A percentile compares a stretch with the other conserved stretches of the same genome.
These are phyloP conservation scores for Calcarius ornatus DNA, from an alignment of 2,113 vertebrate genomes.

Conservation along the genomic window DNA sequence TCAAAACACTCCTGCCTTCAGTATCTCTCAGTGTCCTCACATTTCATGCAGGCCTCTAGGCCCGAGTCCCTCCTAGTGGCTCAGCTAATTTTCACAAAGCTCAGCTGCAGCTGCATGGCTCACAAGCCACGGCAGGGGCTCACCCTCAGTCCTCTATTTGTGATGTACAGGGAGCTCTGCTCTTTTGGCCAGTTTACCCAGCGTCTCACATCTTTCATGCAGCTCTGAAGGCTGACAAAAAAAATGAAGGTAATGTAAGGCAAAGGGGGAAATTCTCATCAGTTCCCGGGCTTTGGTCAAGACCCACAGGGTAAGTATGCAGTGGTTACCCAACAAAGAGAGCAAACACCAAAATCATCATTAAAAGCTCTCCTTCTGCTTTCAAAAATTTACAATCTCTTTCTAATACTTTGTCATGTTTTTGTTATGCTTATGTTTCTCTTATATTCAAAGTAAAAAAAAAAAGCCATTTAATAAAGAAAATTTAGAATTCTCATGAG, in stretches of 20 bases:
- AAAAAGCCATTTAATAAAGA: not conserved
- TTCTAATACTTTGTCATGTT: not conserved
- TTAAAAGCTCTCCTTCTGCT: not conserved
- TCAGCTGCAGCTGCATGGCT: not conserved
- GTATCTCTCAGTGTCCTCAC: not conserved
- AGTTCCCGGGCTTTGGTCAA: not conserved
- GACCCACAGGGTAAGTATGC: not conserved
- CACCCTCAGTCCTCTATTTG: not conserved
- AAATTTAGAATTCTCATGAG: not conserved
- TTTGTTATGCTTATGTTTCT: not conserved
- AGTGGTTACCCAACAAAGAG: rapidly evolving
- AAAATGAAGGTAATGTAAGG: not conserved
- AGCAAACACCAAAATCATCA: not conserved
- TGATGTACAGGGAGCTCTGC: not conserved
- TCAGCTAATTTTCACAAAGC: not conserved
- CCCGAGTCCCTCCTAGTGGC: not conserved
- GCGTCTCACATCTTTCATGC: not conserved
- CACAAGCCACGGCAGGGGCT: not conserved
- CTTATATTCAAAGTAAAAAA: not conserved
- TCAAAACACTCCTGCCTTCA: not conserved
- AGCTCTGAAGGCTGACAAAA: not conserved
- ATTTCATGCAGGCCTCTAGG: not conserved
- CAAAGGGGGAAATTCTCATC: not conserved
- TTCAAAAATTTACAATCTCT: not conserved
- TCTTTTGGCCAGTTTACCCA: not conserved